Conservation (phyloP, 2,113 vertebrate genomes). For the Neofelis nebulosa region DNA sequence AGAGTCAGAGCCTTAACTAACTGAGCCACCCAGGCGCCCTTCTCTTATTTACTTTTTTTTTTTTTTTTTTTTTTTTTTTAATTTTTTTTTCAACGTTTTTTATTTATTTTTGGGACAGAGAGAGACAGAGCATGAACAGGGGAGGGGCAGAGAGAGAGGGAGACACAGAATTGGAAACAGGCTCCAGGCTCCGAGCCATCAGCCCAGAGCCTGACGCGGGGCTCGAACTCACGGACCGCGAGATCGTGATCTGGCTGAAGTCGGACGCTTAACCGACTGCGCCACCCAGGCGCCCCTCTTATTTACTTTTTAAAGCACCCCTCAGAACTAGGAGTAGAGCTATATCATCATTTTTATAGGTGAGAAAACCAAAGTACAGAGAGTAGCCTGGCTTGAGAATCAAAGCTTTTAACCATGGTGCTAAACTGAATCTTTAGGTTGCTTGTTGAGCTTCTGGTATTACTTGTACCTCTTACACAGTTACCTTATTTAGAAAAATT, state of each 20-base stretch:
- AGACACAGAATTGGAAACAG: no score
- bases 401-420: neutral
- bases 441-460: neutral
- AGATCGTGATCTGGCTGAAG: no score
- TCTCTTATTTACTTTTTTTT: slow-evolving; percentile 14
- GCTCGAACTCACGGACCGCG: no score
- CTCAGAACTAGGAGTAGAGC: neutral
- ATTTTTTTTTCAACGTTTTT: no score
- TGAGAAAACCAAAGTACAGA: neutral
- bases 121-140: no score
- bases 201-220: no score
- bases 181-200: no score
- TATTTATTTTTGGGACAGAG: no score
- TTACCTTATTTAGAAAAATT: slow-evolving; percentile 17
- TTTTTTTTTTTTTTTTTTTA: no score
- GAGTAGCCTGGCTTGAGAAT: neutral
- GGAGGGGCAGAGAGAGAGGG: no score
- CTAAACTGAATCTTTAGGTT: neutral
- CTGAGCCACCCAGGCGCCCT: neutral
- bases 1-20: no score
- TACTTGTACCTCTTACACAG: neutral
- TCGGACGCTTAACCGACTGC: no score
- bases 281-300: neutral
- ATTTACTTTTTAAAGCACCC: slow-evolving; percentile 10
- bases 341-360: neutral